Evolutionary conservation across 2,113 vertebrate species (phyloP).

Genomic region (Chloropsis cyanopogon): DNA sequence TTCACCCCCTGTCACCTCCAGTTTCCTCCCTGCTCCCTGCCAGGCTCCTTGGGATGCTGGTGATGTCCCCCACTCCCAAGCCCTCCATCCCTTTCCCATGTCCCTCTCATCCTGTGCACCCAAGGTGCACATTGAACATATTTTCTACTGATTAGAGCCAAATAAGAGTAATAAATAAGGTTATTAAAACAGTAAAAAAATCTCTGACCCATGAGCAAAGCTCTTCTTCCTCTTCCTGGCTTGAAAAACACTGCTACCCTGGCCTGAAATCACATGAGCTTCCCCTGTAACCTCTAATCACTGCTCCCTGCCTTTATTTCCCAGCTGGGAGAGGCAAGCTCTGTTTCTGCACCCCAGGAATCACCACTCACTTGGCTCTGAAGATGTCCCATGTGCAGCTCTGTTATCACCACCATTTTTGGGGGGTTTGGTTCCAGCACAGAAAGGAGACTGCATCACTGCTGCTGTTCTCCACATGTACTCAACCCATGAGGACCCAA

Average conservation of each 20-base stretch:
- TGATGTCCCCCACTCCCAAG: background rate
- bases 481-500: background rate
- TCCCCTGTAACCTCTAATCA: background rate
- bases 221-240: background rate
- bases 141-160: background rate
- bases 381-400: background rate
- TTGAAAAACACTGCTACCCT: background rate
- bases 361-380: fast-evolving
- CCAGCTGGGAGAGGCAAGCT: background rate
- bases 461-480: background rate
- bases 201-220: background rate
- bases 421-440: background rate
- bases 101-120: background rate
- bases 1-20: background rate
- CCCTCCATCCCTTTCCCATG: background rate
- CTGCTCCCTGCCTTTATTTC: background rate
- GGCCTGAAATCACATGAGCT: background rate
- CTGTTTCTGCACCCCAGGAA: background rate
- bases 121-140: background rate
- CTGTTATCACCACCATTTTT: background rate
- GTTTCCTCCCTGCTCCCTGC: background rate
- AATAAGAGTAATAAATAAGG: background rate
- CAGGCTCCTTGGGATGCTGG: background rate
- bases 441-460: background rate
- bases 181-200: background rate